A percentile compares a stretch with the other conserved stretches of the same genome.
These are phyloP conservation scores for Chionoecetes opilio DNA, from an alignment of 1,140 invertebrate species.

Conservation along the genomic window DNA sequence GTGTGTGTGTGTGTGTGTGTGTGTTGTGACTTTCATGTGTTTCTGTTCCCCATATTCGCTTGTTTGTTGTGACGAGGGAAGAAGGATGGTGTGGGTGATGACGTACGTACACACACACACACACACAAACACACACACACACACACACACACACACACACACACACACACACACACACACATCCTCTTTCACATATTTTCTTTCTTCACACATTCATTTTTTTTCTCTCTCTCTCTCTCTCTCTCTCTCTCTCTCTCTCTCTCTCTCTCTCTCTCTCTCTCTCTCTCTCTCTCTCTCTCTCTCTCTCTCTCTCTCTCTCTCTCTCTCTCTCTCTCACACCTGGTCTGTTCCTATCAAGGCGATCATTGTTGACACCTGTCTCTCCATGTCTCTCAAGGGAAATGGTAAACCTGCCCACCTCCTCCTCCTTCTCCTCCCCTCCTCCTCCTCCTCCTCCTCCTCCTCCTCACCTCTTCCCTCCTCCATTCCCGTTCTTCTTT, in stretches of 20 bases:
- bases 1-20: neutral
- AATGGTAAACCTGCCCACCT: neutral
- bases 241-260: too few relatives aligned
- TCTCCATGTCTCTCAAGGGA: conserved; percentile 11
- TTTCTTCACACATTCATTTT: too few relatives aligned
- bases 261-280: too few relatives aligned
- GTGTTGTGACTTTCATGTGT: neutral
- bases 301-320: too few relatives aligned
- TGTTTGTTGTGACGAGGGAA: too few relatives aligned
- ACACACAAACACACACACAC: neutral
- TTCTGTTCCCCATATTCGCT: neutral
- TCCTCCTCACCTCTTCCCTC: neutral
- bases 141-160: conserved; percentile 27
- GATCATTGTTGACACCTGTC: conserved; percentile 19
- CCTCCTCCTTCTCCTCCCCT: neutral
- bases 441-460: neutral
- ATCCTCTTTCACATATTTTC: too few relatives aligned
- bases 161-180: neutral
- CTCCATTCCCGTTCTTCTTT: neutral
- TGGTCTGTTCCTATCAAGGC: neutral
- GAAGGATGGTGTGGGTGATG: too few relatives aligned
- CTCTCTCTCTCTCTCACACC: neutral
- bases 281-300: too few relatives aligned
- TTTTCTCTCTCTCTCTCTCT: too few relatives aligned
- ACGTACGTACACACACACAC: neutral